Base-by-base conservation (phyloP, 2,113 vertebrate species). In the Grammomys surdaster region DNA sequence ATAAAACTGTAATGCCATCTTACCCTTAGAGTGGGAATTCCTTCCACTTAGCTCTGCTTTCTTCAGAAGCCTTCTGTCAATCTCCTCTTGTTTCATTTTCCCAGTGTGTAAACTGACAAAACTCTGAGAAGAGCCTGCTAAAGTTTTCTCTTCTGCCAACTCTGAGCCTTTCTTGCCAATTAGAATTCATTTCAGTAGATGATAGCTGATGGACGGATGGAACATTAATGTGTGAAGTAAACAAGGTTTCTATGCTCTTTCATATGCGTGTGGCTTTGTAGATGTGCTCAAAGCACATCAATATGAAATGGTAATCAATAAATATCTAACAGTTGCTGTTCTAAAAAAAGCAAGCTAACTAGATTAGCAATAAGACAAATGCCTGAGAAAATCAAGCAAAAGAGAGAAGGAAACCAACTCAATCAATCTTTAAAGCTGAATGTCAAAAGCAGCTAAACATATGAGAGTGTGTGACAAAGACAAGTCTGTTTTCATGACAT, bases 241-340 rank as follows among this genome's bases (percentile, higher is more conserved):
- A 4, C 22, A 92, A 94, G 26, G 1, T 51, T 75, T 89, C 56
- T 51, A 84, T 90, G 60, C 20, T 92, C n/a, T 95, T 95, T 87
- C 67, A 82, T 54, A 36, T 58, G 24, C 46, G 10, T 70, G 28
- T 48, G 22, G 82, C 70, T 95, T 88, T 92, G 48, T 90, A 88
- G 24, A 95, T 86, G 8, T 77, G 28, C 20, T 43, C 20, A 69
- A 88, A 46, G 72, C 31, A 95, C 22, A 93, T 65, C 20, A 78
- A 54, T 69, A 54, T 91, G 54, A 97, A 96, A 77, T 78, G 94
- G 2, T 89, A 88, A 97, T 95, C 85, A 95, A 95, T 88, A 95
- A 95, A 92, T 81, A 80, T 93, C 28, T 17, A 82, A 67, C 43
- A 92, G 33, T 56, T 88, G 24, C 13, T 69, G 19, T 43, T 95